Percentiles rank a stretch among this genome's conserved stretches.
These are phyloP conservation scores for Nerophis ophidion DNA, from an alignment of 2,113 vertebrate genomes.

Conservation along the genomic window DNA sequence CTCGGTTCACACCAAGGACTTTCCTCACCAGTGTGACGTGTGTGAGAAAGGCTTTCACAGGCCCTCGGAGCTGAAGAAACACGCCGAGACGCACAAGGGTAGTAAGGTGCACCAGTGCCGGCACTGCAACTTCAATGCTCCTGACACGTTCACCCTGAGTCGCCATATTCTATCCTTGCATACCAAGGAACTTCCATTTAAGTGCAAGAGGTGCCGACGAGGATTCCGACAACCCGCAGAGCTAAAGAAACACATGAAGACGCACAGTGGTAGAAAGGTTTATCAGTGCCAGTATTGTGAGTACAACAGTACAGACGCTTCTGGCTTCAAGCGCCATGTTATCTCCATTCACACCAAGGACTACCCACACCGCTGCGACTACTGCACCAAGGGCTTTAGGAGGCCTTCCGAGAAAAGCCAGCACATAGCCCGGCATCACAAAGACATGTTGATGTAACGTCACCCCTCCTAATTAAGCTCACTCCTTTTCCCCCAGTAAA, in stretches of 20 bases:
- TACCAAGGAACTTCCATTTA: constrained; percentile 97
- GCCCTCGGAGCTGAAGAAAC: constrained; percentile 97
- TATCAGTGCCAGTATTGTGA: constrained; percentile 99
- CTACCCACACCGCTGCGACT: constrained; percentile 97
- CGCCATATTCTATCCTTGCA: constrained; percentile 97
- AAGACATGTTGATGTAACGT: constrained; percentile 86
- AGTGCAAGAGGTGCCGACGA: constrained; percentile 96
- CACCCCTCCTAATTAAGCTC: constrained; percentile 32
- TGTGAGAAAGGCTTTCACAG: constrained; percentile 98
- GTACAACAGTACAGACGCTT: constrained; percentile 97
- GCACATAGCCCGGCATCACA: constrained; percentile 98
- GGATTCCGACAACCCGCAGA: constrained; percentile 92
- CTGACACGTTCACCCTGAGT: constrained; percentile 94
- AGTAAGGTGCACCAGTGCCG: constrained; percentile 97
- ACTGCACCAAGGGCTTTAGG: constrained; percentile 98
- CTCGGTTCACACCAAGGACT: constrained; percentile 98
- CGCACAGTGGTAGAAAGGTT: constrained; percentile 95
- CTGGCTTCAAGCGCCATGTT: constrained; percentile 98
- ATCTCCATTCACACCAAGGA: constrained; percentile 99
- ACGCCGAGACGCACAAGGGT: constrained; percentile 93
- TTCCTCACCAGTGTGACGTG: constrained; percentile 96
- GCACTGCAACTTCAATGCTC: constrained; percentile 97
- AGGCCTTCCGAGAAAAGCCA: constrained; percentile 98
- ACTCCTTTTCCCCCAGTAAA: constrained; percentile 44
- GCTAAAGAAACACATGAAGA: constrained; percentile 99